These are phyloP conservation scores for Salarias fasciatus DNA, from an alignment of 2,797 vertebrate species.

Conservation along the genomic window DNA sequence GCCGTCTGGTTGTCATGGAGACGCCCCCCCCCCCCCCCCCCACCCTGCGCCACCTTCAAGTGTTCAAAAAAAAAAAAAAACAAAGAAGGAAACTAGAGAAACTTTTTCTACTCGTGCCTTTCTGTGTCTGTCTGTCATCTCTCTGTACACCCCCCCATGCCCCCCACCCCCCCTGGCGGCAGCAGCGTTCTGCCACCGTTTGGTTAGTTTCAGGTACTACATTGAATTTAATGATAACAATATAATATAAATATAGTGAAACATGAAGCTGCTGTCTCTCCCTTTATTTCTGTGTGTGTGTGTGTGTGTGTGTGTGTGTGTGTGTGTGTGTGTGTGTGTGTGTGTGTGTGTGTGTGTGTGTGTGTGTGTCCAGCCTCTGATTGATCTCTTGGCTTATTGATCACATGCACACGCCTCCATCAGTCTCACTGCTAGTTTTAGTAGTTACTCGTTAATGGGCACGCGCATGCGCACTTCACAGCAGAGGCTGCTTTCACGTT, in stretches of 20 bases:
- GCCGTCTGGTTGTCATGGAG: conserved; percentile 43
- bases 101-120: conserved; percentile 81
- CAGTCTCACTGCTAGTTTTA: no score
- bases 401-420: no score
- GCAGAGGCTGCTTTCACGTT: no score
- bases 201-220: conserved; percentile 88
- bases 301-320: no score
- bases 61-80: conserved; percentile 36
- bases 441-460: no score
- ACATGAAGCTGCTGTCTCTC: conserved; percentile 49
- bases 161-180: conserved; percentile 53
- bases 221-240: conserved; percentile 83
- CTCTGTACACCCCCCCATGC: not conserved
- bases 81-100: no score
- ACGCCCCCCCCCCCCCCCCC: conserved; percentile 33
- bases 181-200: conserved; percentile 65
- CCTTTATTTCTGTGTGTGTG: no score
- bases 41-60: conserved; percentile 49
- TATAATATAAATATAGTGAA: conserved; percentile 88
- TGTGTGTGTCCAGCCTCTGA: no score
- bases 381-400: no score
- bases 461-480: no score
- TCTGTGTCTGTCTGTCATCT: conserved; percentile 49
- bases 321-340: no score
- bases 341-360: no score